Base-by-base conservation (phyloP, 1,140 invertebrate genomes). In the Drosophila quadrilineata region DNA sequence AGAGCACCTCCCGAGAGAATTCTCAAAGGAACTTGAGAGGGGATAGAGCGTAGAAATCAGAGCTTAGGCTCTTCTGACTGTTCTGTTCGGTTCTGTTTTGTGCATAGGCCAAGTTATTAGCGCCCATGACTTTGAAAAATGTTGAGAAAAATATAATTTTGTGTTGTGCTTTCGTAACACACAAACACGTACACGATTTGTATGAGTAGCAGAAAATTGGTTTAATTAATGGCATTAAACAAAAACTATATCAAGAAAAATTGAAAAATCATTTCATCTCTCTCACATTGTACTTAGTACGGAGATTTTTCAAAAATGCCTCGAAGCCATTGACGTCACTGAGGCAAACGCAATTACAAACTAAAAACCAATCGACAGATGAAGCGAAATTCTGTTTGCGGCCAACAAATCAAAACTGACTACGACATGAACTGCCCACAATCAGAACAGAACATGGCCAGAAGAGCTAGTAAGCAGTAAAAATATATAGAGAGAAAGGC, bases 201-300 rank as follows among this genome's bases (percentile, higher is more conserved):
- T 58, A 48, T 26, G 26, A 43, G 24, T 24, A 45, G 16, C 52
- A 53, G 54, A 57, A 82, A 72, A 76, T 75, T n/a, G n/a, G 57
- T 68, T 65, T 70, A 76, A 82, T 73, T 82, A 82, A 84, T 73
- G 52, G 77, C 69, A 76, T 82, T 84, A 82, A 79, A 84, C 68
- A 84, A 82, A 82, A 82, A 82, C 77, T 82, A 82, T 77, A 84
- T 82, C 68, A 76, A 72, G 71, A 71, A 71, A 82, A 64, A 82
- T 72, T 72, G 67, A 65, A 72, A 76, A 82, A 75, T 84, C 54
- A 84, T 82, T 82, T 70, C 21, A 49, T 57, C 64, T n/a, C n/a
- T 68, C 72, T 65, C 64, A 63, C 72, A 33, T 58, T 49, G 26
- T 49, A 49, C 53, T 48, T 40, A 12, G 1, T 29, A 36, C 36